phyloP scores from a whole-genome alignment of 2,888 invertebrate genomes.

The Diabrotica balteata region DNA sequence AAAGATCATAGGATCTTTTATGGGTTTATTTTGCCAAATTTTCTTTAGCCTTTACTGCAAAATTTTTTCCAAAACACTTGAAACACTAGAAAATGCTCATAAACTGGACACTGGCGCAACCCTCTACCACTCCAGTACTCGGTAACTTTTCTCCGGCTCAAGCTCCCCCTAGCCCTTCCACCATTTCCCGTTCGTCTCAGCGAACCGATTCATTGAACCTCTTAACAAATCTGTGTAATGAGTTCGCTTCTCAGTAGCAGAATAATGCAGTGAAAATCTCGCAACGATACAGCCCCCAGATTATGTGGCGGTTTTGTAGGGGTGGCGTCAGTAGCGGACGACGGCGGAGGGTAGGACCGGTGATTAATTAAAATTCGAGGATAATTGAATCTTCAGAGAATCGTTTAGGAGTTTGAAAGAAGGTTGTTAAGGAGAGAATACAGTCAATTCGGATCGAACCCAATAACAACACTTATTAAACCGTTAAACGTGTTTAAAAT shows the following conservation, averaged over 20 bases:
- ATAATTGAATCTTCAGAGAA: background rate
- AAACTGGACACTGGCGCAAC: background rate
- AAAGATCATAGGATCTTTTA: too few relatives aligned
- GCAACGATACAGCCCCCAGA: slow-evolving; percentile 54
- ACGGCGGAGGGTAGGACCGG: background rate
- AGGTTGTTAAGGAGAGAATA: too few relatives aligned
- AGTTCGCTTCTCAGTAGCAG: slow-evolving; percentile 45
- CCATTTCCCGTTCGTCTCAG: slow-evolving; percentile 12
- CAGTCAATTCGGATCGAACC: too few relatives aligned
- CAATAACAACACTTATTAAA: too few relatives aligned
- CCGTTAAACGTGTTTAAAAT: too few relatives aligned
- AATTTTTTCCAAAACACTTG: too few relatives aligned
- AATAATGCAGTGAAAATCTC: slow-evolving; percentile 56
- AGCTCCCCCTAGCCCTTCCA: slow-evolving; percentile 3
- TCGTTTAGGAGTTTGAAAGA: too few relatives aligned
- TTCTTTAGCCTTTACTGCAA: too few relatives aligned
- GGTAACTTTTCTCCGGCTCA: background rate
- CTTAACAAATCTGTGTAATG: slow-evolving; percentile 53
- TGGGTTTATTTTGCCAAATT: too few relatives aligned
- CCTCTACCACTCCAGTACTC: background rate
- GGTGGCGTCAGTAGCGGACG: slow-evolving; percentile 36
- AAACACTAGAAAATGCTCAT: too few relatives aligned
- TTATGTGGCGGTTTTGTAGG: slow-evolving; percentile 55
- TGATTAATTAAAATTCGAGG: slow-evolving; percentile 3
- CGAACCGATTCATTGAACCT: slow-evolving; percentile 50